These are phyloP conservation scores for Pseudococcus jackbeardsleyi DNA, from an alignment of 2,888 invertebrate genomes.

Conservation along the genomic window DNA sequence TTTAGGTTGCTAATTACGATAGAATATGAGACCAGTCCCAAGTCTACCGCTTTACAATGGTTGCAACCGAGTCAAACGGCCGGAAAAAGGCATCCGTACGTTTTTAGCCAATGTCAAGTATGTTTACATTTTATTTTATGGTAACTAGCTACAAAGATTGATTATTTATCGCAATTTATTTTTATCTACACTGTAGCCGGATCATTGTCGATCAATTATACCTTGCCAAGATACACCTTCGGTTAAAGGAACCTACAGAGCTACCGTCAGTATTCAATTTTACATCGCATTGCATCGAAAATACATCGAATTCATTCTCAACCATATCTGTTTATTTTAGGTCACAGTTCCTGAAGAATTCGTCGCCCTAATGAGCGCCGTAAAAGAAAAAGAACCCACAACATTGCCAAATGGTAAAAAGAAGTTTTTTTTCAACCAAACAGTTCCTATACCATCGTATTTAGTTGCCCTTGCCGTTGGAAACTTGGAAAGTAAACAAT, in stretches of 20 bases:
- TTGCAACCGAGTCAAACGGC: slow-evolving; percentile 87
- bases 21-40: slow-evolving; percentile 81
- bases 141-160: neutral
- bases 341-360: slow-evolving; percentile 74
- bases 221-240: slow-evolving; percentile 95
- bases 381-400: slow-evolving; percentile 72
- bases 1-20: slow-evolving; percentile 70
- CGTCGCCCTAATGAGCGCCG: slow-evolving; percentile 90
- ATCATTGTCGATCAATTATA: slow-evolving; percentile 88
- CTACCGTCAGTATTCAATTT: slow-evolving; percentile 72
- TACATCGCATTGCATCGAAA: neutral
- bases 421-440: slow-evolving; percentile 77
- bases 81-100: slow-evolving; percentile 86
- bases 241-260: slow-evolving; percentile 88
- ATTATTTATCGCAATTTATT: neutral
- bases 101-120: slow-evolving; percentile 87
- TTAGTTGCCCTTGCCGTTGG: slow-evolving; percentile 92
- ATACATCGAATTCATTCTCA: neutral
- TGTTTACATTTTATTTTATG: slow-evolving; percentile 55
- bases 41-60: slow-evolving; percentile 93
- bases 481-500: slow-evolving; percentile 78
- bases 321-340: slow-evolving; percentile 36
- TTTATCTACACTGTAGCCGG: slow-evolving; percentile 73
- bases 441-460: slow-evolving; percentile 89
- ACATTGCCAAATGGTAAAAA: slow-evolving; percentile 68